These are phyloP conservation scores for Vicugna pacos DNA, from an alignment of 2,113 vertebrate genomes.

Conservation along the genomic window DNA sequence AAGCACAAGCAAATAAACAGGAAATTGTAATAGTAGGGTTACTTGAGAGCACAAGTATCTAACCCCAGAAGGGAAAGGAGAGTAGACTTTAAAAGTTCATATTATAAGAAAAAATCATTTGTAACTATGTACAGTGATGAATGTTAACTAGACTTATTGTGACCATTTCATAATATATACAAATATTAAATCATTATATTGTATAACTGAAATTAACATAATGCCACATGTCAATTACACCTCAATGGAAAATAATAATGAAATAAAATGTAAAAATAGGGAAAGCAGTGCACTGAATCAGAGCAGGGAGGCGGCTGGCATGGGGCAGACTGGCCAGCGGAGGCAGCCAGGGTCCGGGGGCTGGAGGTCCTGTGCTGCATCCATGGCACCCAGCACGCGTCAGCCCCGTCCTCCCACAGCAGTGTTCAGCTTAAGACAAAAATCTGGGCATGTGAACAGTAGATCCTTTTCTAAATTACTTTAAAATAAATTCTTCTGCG, in stretches of 20 bases:
- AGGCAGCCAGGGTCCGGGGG: no score
- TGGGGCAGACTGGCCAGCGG: neutral
- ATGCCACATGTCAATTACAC: neutral
- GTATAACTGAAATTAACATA: neutral
- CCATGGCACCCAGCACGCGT: rapidly evolving
- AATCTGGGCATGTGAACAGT: neutral
- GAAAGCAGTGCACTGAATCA: no score
- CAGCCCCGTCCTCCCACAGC: rapidly evolving
- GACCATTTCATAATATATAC: neutral
- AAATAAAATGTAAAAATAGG: neutral
- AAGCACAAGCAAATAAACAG: neutral
- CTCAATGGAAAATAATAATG: neutral
- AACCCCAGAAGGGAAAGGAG: neutral
- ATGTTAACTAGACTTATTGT: neutral
- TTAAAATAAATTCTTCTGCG: neutral
- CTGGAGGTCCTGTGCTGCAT: rapidly evolving
- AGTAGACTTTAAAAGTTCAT: neutral
- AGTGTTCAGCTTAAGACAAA: neutral
- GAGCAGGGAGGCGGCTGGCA: rapidly evolving
- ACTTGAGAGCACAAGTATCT: no score
- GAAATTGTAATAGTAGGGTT: no score
- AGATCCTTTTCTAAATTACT: neutral
- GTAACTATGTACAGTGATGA: neutral
- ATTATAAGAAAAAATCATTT: neutral
- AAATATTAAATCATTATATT: neutral